Evolutionary conservation across 2,113 vertebrate genomes (phyloP).

Genomic region (Lasiurus borealis): DNA sequence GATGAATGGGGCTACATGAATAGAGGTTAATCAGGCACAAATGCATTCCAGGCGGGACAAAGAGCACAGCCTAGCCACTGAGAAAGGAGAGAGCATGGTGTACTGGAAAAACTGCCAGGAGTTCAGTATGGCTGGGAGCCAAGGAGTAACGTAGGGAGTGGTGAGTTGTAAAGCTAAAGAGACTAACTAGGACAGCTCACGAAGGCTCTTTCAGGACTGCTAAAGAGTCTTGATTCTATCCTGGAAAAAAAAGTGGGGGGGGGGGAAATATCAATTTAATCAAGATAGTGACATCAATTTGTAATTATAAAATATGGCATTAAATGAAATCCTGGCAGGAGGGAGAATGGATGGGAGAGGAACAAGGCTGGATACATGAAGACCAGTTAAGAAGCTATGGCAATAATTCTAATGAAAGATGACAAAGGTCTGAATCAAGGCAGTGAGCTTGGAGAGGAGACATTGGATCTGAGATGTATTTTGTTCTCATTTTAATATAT

Average conservation of each 20-base stretch:
- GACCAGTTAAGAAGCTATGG: neutral
- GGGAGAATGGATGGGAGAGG: neutral
- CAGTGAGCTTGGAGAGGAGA: neutral
- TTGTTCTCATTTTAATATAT: neutral
- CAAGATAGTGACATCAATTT: conserved; percentile 11
- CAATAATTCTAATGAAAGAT: neutral
- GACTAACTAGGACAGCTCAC: neutral
- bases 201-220: neutral
- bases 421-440: neutral
- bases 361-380: neutral
- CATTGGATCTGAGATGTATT: neutral
- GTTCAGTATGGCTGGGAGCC: neutral
- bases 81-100: neutral
- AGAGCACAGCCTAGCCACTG: neutral
- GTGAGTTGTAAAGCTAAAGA: neutral
- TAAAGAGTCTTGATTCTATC: neutral
- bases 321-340: conserved; percentile 42
- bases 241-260: too few species aligned
- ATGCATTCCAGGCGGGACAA: neutral
- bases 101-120: neutral
- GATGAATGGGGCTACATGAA: neutral
- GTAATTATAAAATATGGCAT: conserved; percentile 26
- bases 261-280: neutral
- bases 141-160: neutral
- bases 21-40: neutral